Conservation (phyloP, 2,888 invertebrate genomes). For the Rhamphomyia laevipes region DNA sequence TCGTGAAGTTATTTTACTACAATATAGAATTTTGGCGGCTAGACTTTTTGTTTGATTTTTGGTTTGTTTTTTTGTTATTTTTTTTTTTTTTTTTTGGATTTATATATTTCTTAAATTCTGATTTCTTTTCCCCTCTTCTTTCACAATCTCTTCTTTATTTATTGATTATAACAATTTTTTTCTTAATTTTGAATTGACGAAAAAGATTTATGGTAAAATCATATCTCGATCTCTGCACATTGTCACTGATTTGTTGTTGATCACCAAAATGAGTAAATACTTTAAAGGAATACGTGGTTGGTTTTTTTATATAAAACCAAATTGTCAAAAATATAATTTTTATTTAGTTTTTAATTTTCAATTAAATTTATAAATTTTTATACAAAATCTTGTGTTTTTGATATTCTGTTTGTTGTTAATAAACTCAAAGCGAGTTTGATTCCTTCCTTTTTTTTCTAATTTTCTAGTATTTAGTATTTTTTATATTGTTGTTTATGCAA, state of each 20-base stretch:
- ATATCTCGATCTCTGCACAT: constrained; percentile 43
- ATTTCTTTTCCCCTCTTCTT: background rate
- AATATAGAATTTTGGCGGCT: too few relatives aligned
- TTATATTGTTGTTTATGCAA: too few relatives aligned
- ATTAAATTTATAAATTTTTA: background rate
- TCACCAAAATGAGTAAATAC: constrained; percentile 33
- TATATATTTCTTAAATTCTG: background rate
- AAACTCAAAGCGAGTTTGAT: constrained; percentile 10
- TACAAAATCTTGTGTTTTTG: background rate
- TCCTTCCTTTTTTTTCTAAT: constrained; percentile 1
- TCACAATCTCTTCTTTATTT: background rate
- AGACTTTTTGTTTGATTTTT: too few relatives aligned
- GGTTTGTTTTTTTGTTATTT: background rate
- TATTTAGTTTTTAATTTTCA: background rate
- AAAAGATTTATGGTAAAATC: constrained; percentile 38
- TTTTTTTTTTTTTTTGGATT: background rate
- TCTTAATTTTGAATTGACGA: constrained; percentile 37
- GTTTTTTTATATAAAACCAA: background rate
- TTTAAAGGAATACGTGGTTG: constrained; percentile 38
- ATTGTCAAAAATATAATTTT: background rate
- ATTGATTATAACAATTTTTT: constrained; percentile 26
- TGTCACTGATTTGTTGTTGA: constrained; percentile 36
- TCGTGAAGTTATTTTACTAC: too few relatives aligned
- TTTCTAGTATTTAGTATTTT: constrained; percentile 1
- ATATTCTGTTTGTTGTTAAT: constrained; percentile 3